phyloP scores from a whole-genome alignment of 2,113 vertebrate genomes.

The Albula glossodonta region DNA sequence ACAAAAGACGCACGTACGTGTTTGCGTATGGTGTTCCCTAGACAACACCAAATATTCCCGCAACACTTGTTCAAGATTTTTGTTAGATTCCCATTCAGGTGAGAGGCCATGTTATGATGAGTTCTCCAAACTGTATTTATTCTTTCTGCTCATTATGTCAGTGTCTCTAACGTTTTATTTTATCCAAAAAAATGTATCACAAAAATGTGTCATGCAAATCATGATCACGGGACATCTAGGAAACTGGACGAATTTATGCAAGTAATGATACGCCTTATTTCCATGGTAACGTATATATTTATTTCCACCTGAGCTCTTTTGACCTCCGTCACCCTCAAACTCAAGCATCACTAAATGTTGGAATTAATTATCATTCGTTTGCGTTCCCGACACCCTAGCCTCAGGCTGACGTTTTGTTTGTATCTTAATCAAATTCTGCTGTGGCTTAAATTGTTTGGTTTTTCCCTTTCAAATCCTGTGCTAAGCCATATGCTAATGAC shows the following conservation, averaged over 20 bases:
- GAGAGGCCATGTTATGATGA: no score
- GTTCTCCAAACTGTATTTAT: no score
- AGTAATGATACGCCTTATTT: no score
- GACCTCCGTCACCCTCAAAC: neutral
- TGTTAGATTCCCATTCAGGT: no score
- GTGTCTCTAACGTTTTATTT: no score
- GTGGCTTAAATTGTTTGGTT: neutral
- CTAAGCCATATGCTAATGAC: neutral
- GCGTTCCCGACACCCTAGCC: neutral
- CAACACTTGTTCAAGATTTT: no score
- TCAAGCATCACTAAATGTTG: neutral
- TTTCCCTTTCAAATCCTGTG: slow-evolving; percentile 1
- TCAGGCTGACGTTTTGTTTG: neutral
- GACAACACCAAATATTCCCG: no score
- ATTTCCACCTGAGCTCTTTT: neutral
- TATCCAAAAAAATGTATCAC: no score
- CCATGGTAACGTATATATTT: neutral
- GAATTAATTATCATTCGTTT: neutral
- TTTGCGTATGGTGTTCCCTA: neutral
- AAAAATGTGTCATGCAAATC: no score
- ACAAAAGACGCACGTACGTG: slow-evolving; percentile 92
- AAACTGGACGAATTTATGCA: no score
- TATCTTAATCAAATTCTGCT: neutral
- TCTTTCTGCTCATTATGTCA: no score
- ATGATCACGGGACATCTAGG: no score